Evolutionary conservation across 1,140 invertebrate species (phyloP), one percentile per base, ranked within the genome.

Genomic region (Trachymyrmex cornetzi): DNA sequence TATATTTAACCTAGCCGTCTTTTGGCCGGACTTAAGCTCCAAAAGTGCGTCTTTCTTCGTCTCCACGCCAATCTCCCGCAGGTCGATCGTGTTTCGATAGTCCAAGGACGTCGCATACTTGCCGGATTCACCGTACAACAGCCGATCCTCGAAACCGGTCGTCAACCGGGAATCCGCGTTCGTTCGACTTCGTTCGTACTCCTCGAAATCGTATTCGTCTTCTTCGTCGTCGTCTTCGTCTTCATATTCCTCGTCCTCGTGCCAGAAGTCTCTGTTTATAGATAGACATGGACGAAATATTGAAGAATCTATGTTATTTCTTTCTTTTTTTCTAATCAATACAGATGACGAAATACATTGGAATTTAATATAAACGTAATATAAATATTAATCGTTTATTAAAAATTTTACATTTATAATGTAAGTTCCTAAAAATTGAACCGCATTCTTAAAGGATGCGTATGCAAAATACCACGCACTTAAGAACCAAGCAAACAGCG

Each of bases 61-160:
- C 89, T 95, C 94, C 50, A 95, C 87, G 64, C 95, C 95, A 77
- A 95, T 95, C 50, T 95, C 95, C 0, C 95, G 93, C n/a, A 95
- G 66, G 77, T 95, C 95, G 12, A 94, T 94, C 34, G 94, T 95
- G 87, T 95, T 95, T 7, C 94, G 92, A 77, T 92, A 95, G 69
- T 95, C 95, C 69, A 95, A 67, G 7, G 94, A 94, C 1, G 94
- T 94, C 1, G 93, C 91, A 61, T 95, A 94, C 53, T 89, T 92
- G 69, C 87, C 81, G 0, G 89, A 90, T 5, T 94, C 94, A 0
- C 92, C 92, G 69, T 94, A 94, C 0, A 90, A 81, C 59, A 93
- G 38, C 6, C 91, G 90, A 53, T 95, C 92, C 12, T 94, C 93
- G 64, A 93, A 92, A 67, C 85, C 86, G 11, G 57, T 86, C 50